Conservation (phyloP, 2,113 vertebrate species). For the Lophius piscatorius region DNA sequence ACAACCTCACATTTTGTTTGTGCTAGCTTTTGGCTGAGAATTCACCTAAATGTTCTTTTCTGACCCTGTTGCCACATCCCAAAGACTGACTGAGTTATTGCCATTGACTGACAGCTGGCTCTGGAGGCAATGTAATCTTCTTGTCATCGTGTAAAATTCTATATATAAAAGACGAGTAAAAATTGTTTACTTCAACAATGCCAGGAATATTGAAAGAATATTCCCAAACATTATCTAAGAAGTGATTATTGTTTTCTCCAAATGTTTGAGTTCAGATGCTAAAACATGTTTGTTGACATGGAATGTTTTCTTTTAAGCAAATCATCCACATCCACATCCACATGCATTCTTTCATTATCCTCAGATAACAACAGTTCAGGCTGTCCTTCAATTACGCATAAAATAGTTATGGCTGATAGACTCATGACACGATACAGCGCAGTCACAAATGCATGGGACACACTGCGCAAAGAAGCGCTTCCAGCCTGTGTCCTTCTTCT, state of each 20-base stretch:
- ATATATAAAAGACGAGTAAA: no score
- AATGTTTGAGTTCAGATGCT: conserved; percentile 52
- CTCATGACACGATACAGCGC: conserved; percentile 80
- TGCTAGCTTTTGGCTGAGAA: no score
- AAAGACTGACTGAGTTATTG: no score
- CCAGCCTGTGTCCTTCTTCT: conserved; percentile 80
- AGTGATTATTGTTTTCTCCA: no score
- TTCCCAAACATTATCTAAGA: no score
- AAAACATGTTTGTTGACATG: neutral
- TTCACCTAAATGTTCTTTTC: no score
- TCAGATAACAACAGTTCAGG: neutral
- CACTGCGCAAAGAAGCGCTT: conserved; percentile 83
- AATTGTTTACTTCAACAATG: no score
- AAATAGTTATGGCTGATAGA: neutral
- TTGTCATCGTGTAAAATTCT: neutral
- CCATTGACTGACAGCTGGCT: no score
- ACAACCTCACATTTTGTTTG: no score
- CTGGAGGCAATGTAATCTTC: conserved; percentile 13
- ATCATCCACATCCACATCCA: conserved; percentile 1
- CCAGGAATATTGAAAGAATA: no score
- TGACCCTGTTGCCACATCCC: no score
- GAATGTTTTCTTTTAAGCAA: conserved; percentile 13
- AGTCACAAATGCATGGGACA: conserved; percentile 83
- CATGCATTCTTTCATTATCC: conserved; percentile 5
- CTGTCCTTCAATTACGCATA: neutral